Evolutionary conservation across 2,113 vertebrate species (phyloP), one percentile per base, ranked within the genome.

Genomic region (Mohoua ochrocephala): DNA sequence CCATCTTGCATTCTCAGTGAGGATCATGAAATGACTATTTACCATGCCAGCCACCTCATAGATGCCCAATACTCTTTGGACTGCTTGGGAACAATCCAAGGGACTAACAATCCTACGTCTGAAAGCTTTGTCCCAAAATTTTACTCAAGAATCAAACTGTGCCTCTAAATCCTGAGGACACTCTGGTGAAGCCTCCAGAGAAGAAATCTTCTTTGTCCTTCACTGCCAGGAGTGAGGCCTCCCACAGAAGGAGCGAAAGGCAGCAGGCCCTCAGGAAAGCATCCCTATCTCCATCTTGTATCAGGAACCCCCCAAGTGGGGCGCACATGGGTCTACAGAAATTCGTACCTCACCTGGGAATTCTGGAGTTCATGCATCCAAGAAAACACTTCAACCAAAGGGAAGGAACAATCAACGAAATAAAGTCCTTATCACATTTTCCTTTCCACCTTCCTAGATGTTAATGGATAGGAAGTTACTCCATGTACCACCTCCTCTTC

Each of bases 261-360:
- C 54, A 85, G 11, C 52, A 84, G 24, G 2, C 10, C 15, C 14
- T n/a, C 41, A 33, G 5, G 17, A 68, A 26, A 64, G 8, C 13
- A 19, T 4, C 23, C 10, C 6, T 9, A 11, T 3, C 23, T 15
- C 15, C 15, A 8, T 16, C 60, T 42, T 35, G 6, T 30, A 26
- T 24, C 16, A 33, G 21, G 5, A 89, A 4, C 18, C 7, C 8
- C 16, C 3, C 26, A 76, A 11, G 20, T 0, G 4, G 2, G 33
- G 6, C 1, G 20, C 16, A 41, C 4, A 6, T 0, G 0, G 3
- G 2, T 52, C 59, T 84, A 17, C 17, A 31, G 41, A 49, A 69
- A 53, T 41, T 26, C 65, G 44, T 23, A 37, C 18, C 14, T 87
- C 16, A 24, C 27, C 27, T 44, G 10, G 13, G 7, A 93, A 45